Evolutionary conservation across 1,140 invertebrate species (phyloP).

Genomic region (Sminthurides bifidus): DNA sequence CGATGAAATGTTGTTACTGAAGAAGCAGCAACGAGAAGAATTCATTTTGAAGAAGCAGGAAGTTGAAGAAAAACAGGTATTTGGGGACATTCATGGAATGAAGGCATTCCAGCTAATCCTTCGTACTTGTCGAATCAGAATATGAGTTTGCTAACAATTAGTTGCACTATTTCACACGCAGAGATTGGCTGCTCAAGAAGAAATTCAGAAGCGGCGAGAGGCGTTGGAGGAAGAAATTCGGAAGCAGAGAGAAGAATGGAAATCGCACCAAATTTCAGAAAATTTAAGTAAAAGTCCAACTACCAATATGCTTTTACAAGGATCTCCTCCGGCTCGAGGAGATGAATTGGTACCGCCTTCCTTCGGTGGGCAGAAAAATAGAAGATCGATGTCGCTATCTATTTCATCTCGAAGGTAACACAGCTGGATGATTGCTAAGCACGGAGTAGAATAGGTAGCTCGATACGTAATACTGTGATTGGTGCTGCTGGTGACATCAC

Average conservation of each 20-base stretch:
- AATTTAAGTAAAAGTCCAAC: conserved; percentile 3
- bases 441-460: conserved; percentile 30
- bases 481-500: conserved; percentile 34
- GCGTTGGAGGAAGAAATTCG: conserved; percentile 49
- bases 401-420: conserved; percentile 17
- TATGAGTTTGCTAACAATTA: not conserved
- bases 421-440: not conserved
- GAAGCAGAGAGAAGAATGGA: conserved; percentile 34
- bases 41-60: conserved; percentile 13
- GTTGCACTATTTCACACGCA: conserved; percentile 32
- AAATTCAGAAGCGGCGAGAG: conserved; percentile 54
- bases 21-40: conserved; percentile 23
- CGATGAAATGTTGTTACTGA: conserved; percentile 26
- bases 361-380: not conserved
- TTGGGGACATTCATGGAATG: not conserved
- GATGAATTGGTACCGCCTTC: not conserved
- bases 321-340: conserved; percentile 6
- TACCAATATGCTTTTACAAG: not conserved
- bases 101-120: not conserved
- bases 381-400: conserved; percentile 1
- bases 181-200: conserved; percentile 52
- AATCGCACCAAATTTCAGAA: conserved; percentile 8
- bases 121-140: not conserved
- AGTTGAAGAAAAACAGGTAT: conserved; percentile 26
- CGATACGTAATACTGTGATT: conserved; percentile 33